Conservation (phyloP, 2,797 vertebrate species). For the Channa striata region DNA sequence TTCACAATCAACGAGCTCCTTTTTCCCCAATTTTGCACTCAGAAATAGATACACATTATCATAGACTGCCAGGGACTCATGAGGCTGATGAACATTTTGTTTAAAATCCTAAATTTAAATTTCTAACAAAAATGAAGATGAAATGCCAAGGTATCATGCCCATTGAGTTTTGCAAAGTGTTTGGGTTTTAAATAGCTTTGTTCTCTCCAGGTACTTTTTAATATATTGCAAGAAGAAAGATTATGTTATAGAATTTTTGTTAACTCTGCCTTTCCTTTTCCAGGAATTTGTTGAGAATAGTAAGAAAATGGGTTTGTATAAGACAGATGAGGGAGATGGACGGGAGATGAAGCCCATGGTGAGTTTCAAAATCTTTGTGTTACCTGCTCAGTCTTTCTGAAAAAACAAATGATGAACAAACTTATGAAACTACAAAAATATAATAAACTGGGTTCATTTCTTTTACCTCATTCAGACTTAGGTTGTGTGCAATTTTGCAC, state of each 20-base stretch:
- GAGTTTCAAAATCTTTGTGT: conserved; percentile 72
- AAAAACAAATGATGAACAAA: no score
- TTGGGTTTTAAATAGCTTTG: no score
- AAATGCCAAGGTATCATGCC: no score
- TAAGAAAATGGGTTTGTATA: conserved; percentile 86
- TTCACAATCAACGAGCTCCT: no score
- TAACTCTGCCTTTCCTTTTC: conserved; percentile 42
- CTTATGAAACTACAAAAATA: no score
- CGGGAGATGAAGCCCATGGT: conserved; percentile 96
- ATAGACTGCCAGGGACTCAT: neutral
- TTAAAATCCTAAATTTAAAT: neutral
- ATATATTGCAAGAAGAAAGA: no score
- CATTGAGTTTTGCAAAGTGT: neutral
- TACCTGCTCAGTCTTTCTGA: neutral
- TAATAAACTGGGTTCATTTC: neutral
- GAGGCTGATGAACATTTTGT: neutral
- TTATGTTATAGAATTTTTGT: no score
- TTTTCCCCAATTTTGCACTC: no score
- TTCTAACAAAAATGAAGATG: no score
- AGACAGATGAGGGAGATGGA: conserved; percentile 81
- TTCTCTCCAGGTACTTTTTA: no score
- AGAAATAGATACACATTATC: no score
- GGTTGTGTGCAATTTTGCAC: neutral
- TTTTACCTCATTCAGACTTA: neutral
- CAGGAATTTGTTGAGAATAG: conserved; percentile 97